These are phyloP conservation scores for Drosophila funebris DNA, from an alignment of 1,140 invertebrate species.

Conservation along the genomic window DNA sequence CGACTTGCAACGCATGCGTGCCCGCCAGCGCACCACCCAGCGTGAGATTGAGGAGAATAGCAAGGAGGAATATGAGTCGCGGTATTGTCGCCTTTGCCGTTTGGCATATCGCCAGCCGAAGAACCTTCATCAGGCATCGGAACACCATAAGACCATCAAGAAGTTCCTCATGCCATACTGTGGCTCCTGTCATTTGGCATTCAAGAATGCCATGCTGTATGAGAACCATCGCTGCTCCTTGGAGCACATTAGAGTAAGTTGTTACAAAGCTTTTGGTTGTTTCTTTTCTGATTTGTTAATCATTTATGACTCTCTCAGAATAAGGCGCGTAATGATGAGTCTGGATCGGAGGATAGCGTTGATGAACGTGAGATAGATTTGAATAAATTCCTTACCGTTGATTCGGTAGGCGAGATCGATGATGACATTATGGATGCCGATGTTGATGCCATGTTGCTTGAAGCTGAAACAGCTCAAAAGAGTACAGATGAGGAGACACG, in stretches of 20 bases:
- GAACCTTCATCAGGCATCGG: conserved; percentile 89
- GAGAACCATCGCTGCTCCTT: conserved; percentile 91
- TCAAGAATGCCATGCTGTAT: conserved; percentile 92
- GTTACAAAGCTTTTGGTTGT: no score
- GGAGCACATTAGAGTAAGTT: conserved; percentile 89
- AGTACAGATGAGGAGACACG: conserved; percentile 87
- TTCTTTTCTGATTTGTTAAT: neutral
- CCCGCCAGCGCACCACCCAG: conserved; percentile 89
- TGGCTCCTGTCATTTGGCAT: conserved; percentile 86
- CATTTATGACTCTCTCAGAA: conserved; percentile 82
- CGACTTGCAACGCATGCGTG: conserved; percentile 89
- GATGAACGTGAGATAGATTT: conserved; percentile 91
- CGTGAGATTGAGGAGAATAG: conserved; percentile 88
- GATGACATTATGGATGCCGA: conserved; percentile 85
- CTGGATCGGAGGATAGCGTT: conserved; percentile 85
- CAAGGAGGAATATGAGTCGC: conserved; percentile 86
- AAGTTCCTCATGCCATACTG: conserved; percentile 92
- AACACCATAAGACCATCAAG: conserved; percentile 91
- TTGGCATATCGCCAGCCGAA: conserved; percentile 91
- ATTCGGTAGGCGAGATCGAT: conserved; percentile 93
- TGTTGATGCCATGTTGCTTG: conserved; percentile 71
- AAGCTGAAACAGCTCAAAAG: conserved; percentile 84
- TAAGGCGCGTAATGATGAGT: conserved; percentile 85
- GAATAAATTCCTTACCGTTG: conserved; percentile 92
- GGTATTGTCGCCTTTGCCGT: conserved; percentile 91